Evolutionary conservation across 2,113 vertebrate species (phyloP), one percentile per base, ranked within the genome.

Genomic region (Nerophis ophidion): DNA sequence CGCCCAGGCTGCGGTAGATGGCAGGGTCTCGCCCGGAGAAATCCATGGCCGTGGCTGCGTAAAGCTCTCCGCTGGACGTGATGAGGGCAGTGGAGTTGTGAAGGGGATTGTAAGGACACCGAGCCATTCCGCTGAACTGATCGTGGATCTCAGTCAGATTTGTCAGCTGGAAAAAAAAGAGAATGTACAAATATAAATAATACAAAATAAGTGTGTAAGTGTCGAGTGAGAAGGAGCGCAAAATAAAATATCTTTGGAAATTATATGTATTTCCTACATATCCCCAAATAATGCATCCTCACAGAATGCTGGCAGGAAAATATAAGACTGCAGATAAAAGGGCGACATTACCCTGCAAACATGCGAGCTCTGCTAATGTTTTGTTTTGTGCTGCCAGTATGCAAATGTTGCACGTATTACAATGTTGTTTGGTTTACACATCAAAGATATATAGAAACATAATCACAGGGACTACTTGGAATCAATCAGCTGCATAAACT

Each of bases 61-160:
- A 99, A 3, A 99, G 88, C 80, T 99, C 96, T 33, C 96, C 96
- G 3, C 90, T 91, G 52, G 93, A 91, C 1, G 96, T 96, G 73
- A 99, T 94, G 60, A 99, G 91, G n/a, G 96, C 96, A 0, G 96
- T 98, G 79, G 95, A 98, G 63, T 98, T 99, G 87, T 99, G 96
- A 69, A 94, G 93, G 4, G 95, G 96, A 71, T 95, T 98, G 77
- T 99, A 98, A 9, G 96, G 96, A 60, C 96, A 99, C 42, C 96
- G 93, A 38, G 96, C 96, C 95, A 98, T 98, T 11, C 96, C 96
- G n/a, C 92, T 99, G 87, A 99, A 96, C 86, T 96, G 94, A 74
- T 99, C 96, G 0, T 97, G 95, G 82, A 96, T 90, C 84, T 97
- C 93, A 0, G 93, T 94, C 79, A 99, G 87, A 81, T 99, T 97